Evolutionary conservation across 2,113 vertebrate species (phyloP).

Genomic region (Peromyscus californicus): DNA sequence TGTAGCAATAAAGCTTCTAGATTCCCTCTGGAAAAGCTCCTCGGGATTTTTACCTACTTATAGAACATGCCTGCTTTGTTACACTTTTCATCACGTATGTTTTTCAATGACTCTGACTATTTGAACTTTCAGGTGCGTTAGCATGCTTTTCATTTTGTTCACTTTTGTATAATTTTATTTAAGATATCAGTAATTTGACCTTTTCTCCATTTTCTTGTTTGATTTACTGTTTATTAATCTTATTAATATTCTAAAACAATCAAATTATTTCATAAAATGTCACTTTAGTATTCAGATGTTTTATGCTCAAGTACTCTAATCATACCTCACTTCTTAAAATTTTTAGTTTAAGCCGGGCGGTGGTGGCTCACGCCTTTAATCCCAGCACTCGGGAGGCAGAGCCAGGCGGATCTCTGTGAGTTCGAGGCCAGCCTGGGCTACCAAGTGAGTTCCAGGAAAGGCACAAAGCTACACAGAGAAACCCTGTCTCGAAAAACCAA

Average conservation of each 20-base stretch:
- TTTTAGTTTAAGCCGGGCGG: neutral
- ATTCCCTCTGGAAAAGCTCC: neutral
- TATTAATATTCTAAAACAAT: neutral
- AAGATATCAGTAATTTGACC: neutral
- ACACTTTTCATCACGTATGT: neutral
- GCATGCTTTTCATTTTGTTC: neutral
- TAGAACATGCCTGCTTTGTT: neutral
- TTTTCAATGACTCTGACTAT: neutral
- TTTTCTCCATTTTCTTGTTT: neutral
- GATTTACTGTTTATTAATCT: neutral
- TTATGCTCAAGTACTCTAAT: neutral
- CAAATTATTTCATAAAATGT: neutral
- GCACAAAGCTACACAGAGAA: no score
- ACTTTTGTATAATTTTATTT: neutral
- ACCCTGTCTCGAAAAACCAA: no score
- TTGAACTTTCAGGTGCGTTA: neutral
- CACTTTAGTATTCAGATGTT: neutral
- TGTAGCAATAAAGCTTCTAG: no score
- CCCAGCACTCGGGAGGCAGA: no score
- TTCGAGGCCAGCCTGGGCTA: no score
- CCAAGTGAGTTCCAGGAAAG: no score
- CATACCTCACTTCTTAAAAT: neutral
- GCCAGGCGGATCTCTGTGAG: no score
- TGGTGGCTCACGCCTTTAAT: no score
- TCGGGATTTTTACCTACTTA: neutral